Base-by-base conservation (phyloP, 2,888 invertebrate species). In the Phyllotreta striolata region DNA sequence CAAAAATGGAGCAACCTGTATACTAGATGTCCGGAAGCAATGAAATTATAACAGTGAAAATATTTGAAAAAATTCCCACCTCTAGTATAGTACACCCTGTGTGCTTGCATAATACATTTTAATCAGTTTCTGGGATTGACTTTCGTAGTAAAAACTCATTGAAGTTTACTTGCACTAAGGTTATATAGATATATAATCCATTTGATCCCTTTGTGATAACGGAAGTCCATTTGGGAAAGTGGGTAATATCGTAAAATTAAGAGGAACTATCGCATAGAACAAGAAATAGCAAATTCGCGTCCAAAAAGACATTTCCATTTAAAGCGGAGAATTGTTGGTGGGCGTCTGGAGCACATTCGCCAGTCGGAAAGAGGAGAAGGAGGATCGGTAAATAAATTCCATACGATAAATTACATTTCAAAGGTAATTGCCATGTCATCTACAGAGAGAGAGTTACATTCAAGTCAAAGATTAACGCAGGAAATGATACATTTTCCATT, bases 341-440 rank as follows among this genome's bases (percentile, higher is more conserved):
- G 9, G 24, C 24, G 24, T 24, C 24, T 24, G 24, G 4, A 24
- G 24, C 24, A 24, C 24, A 24, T 24, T 24, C 24, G 4, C 24
- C 24, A 6, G 46, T 13, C 13, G 8, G 46, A 13, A 14, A 39
- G 47, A 24, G 51, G 44, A 39, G 54, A 40, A 47, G 38, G 49
- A 52, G 38, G 52, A 38, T 41, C 34, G 55, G 56, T 52, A 58
- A 66, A 66, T 67, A 63, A 56, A 66, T 66, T 44, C 57, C 55
- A 46, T 56, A 63, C 63, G 49, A 63, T 66, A 63, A 64, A 65
- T 63, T 65, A 62, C 62, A 62, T 63, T 68, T 64, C 68, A 64
- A 64, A 68, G 62, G 66, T 68, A 68, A 68, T 68, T 68, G 68
- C 63, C 54, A 60, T 70, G 72, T 72, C 72, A 70, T 69, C 66